phyloP scores from a whole-genome alignment of 1,140 invertebrate species.

The Bombus impatiens region DNA sequence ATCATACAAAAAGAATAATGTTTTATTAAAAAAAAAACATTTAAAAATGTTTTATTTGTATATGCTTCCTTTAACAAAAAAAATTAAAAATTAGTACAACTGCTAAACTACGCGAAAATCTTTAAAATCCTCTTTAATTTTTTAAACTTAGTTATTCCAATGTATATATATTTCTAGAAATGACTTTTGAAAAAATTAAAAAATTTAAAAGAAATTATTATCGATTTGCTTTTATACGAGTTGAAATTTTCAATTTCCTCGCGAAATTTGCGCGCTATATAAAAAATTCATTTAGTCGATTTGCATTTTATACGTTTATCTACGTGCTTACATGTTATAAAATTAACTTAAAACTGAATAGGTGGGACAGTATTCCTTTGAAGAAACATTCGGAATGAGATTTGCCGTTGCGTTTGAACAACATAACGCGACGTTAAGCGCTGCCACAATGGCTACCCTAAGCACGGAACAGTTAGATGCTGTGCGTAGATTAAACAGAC shows the following conservation, averaged over 20 bases:
- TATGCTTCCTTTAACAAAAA: neutral
- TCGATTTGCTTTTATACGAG: neutral
- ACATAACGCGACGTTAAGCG: conserved; percentile 94
- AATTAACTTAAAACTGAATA: conserved; percentile 68
- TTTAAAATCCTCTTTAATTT: neutral
- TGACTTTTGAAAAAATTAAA: neutral
- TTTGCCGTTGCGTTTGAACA: conserved; percentile 95
- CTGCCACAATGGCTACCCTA: conserved; percentile 88
- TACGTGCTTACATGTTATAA: neutral
- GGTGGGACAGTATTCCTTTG: conserved; percentile 97
- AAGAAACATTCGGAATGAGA: conserved; percentile 97
- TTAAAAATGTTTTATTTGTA: neutral
- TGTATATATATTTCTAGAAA: neutral
- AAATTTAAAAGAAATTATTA: neutral
- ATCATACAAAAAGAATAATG: neutral
- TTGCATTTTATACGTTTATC: neutral
- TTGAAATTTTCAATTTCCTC: neutral
- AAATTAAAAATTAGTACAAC: neutral
- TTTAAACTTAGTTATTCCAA: neutral
- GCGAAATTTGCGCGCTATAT: neutral
- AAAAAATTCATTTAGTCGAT: neutral
- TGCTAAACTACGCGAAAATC: neutral
- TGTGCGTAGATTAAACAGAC: conserved; percentile 91
- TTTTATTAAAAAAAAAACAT: neutral
- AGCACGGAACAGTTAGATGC: conserved; percentile 87